phyloP scores from a whole-genome alignment of 2,888 invertebrate genomes.

The Caenorhabditis angaria region DNA sequence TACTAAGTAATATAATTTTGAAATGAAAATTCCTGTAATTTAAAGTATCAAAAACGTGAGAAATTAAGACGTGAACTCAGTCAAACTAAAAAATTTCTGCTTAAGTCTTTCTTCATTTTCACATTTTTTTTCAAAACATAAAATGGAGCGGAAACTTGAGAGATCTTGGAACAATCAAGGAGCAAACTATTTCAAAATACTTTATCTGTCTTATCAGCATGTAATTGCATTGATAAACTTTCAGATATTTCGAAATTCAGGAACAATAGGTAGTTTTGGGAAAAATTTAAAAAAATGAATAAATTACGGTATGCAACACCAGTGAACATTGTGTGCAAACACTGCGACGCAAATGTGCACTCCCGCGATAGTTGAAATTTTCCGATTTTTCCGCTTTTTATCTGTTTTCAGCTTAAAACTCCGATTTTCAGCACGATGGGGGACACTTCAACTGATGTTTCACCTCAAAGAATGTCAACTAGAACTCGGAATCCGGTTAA shows the following conservation, averaged over 20 bases:
- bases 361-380: neutral
- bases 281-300: neutral
- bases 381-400: neutral
- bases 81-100: no score
- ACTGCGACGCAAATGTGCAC: conserved; percentile 15
- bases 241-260: neutral
- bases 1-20: no score
- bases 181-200: no score
- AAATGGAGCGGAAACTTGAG: no score
- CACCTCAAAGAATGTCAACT: conserved; percentile 51
- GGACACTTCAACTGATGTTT: conserved; percentile 11
- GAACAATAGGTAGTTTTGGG: neutral
- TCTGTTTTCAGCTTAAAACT: neutral
- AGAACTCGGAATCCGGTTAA: conserved; percentile 47
- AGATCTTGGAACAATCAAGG: no score
- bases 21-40: no score
- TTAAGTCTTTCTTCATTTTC: no score
- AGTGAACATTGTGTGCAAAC: conserved; percentile 17
- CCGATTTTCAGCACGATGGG: conserved; percentile 25
- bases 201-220: neutral
- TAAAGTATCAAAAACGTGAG: no score
- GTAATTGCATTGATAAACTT: neutral
- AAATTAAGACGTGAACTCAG: no score
- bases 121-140: no score
- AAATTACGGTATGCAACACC: neutral